Evolutionary conservation across 2,113 vertebrate genomes (phyloP).

Genomic region (Alouatta palliata): DNA sequence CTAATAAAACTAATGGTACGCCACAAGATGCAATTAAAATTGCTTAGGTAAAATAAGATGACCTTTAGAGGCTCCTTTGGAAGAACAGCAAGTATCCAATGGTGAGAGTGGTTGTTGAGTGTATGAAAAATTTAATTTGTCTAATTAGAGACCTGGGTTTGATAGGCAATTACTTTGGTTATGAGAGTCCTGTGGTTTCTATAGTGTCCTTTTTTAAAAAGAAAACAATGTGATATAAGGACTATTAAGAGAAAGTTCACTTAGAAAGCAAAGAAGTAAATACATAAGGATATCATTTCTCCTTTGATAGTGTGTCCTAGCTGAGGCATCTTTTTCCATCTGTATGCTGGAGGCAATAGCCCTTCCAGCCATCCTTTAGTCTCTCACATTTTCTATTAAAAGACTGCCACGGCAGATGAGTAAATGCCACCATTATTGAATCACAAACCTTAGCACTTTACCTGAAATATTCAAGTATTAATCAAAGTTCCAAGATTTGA

Average conservation of each 20-base stretch:
- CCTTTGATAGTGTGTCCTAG: slow-evolving; percentile 35
- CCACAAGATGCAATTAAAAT: slow-evolving; percentile 56
- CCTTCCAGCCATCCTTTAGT: slow-evolving; percentile 76
- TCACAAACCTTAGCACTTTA: slow-evolving; percentile 78
- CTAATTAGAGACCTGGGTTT: slow-evolving; percentile 46
- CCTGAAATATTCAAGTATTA: slow-evolving; percentile 81
- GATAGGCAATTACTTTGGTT: slow-evolving; percentile 58
- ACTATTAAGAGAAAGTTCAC: slow-evolving; percentile 42
- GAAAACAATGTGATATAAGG: slow-evolving; percentile 57
- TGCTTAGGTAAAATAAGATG: slow-evolving; percentile 46
- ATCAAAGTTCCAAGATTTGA: slow-evolving; percentile 79
- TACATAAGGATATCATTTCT: slow-evolving; percentile 41
- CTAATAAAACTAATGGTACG: slow-evolving; percentile 56
- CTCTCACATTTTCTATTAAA: slow-evolving; percentile 80
- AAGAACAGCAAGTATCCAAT: neutral
- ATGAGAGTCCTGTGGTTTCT: slow-evolving; percentile 56
- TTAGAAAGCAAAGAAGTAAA: slow-evolving; percentile 32
- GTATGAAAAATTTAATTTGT: neutral
- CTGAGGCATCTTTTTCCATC: slow-evolving; percentile 56
- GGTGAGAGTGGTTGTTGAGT: neutral
- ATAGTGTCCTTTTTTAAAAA: slow-evolving; percentile 60
- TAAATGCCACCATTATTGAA: slow-evolving; percentile 83
- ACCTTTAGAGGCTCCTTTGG: slow-evolving; percentile 22
- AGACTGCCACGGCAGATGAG: slow-evolving; percentile 77
- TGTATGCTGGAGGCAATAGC: slow-evolving; percentile 71